Base-by-base conservation (phyloP, 2,888 invertebrate species). In the Drosophila antonietae region DNA sequence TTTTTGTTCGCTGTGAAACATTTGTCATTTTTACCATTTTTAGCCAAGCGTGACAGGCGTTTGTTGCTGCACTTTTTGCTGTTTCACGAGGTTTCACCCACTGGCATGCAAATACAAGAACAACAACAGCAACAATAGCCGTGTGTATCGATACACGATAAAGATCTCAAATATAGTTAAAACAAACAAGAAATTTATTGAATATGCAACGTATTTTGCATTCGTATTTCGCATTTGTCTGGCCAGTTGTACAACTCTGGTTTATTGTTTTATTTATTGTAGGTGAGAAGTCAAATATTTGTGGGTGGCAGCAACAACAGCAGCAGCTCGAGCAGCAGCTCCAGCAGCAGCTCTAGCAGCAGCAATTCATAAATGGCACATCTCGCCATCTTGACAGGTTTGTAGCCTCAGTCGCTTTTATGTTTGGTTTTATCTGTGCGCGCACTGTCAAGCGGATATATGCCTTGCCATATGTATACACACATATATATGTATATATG, bases 151-250 rank as follows among this genome's bases (percentile, higher is more conserved):
- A 85, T 87, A 80, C 57, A 74, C 75, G 86, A 86, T 86, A 86
- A 86, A 86, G 86, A 86, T 86, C 86, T 86, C 86, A 86, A 86
- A 87, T 82, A 84, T 88, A 85, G 88, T 88, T 86, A 86, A 88
- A 86, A 86, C 89, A 87, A 86, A 88, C 86, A 86, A 86, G 86
- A 86, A 86, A 88, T 86, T 86, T 86, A 86, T 86, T 86, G 89
- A 86, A 86, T 86, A 88, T 88, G 89, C 83, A 88, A 77, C 74
- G 81, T 80, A 77, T 70, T 68, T 80, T 75, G 78, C 78, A 78
- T 78, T 73, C 79, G 80, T 68, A 71, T 78, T 81, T 81, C 80
- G 81, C 85, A 79, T 84, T 85, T 85, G 80, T 68, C 46, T 74
- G 77, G 67, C 80, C 80, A 85, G 76, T 78, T 74, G 81, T 73